Evolutionary conservation across 2,113 vertebrate genomes (phyloP).

Genomic region (Hucho hucho): DNA sequence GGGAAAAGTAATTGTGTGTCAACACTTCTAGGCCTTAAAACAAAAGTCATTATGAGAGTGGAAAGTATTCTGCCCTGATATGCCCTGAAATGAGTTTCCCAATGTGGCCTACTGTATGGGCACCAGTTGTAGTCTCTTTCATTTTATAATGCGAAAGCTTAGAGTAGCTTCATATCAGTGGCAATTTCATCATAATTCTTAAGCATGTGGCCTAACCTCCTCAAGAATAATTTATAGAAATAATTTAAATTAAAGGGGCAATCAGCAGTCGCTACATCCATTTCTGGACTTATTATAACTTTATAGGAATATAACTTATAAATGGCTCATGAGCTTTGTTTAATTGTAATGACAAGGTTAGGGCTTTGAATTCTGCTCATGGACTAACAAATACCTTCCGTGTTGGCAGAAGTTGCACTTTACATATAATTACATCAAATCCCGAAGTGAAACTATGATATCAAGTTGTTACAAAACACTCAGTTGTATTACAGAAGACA

Average conservation of each 20-base stretch:
- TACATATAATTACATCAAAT: no score
- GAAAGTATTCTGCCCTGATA: slow-evolving; percentile 22
- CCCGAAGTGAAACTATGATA: no score
- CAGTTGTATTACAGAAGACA: neutral
- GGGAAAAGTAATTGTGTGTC: slow-evolving; percentile 48
- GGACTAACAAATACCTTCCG: no score
- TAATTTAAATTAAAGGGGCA: neutral
- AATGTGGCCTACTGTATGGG: neutral
- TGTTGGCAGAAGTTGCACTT: neutral
- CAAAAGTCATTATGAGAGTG: slow-evolving; percentile 44
- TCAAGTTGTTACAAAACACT: no score
- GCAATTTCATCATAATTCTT: neutral
- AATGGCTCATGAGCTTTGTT: no score
- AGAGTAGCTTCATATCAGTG: neutral
- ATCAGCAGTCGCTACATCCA: no score
- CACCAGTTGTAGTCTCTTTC: slow-evolving; percentile 17
- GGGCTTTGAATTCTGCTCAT: no score
- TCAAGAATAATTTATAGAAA: slow-evolving; percentile 25
- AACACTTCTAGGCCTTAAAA: slow-evolving; percentile 33
- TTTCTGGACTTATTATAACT: no score
- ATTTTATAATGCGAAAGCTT: slow-evolving; percentile 15
- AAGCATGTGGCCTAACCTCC: neutral
- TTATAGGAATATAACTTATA: no score
- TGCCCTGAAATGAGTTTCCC: slow-evolving; percentile 31
- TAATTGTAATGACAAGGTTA: neutral